Evolutionary conservation across 2,888 invertebrate species (phyloP).

Genomic region (Drosophila kuntzei): DNA sequence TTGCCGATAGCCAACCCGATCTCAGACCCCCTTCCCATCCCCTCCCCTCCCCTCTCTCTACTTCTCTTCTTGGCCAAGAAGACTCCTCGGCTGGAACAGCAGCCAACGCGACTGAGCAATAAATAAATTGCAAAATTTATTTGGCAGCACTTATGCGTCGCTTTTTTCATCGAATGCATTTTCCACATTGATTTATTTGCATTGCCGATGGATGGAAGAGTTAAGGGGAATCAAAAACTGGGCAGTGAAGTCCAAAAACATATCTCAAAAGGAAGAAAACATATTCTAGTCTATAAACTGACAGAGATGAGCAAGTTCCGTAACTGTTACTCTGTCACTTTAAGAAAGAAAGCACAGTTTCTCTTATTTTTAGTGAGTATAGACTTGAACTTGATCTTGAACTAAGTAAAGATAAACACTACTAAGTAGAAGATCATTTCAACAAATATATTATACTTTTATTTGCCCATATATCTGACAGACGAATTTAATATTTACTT

Average conservation of each 20-base stretch:
- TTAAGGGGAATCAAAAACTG: slow-evolving; percentile 8
- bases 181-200: slow-evolving; percentile 74
- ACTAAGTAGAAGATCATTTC: neutral
- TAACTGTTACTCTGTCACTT: neutral
- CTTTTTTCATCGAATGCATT: slow-evolving; percentile 78
- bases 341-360: neutral
- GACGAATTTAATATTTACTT: too few relatives aligned
- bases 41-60: neutral
- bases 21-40: slow-evolving; percentile 1
- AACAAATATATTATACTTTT: too few relatives aligned
- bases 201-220: slow-evolving; percentile 39
- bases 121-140: slow-evolving; percentile 78
- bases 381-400: too few relatives aligned
- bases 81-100: slow-evolving; percentile 46
- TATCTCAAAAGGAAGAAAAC: slow-evolving; percentile 53
- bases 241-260: slow-evolving; percentile 32
- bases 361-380: neutral
- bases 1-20: slow-evolving; percentile 60
- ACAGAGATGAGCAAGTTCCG: slow-evolving; percentile 22
- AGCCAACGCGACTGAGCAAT: slow-evolving; percentile 61
- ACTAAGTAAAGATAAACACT: neutral
- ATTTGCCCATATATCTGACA: too few relatives aligned
- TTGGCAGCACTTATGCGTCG: slow-evolving; percentile 79
- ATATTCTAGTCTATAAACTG: slow-evolving; percentile 52
- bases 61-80: slow-evolving; percentile 4